These are phyloP conservation scores for Diadophis punctatus DNA, from an alignment of 2,113 vertebrate species.

Conservation along the genomic window DNA sequence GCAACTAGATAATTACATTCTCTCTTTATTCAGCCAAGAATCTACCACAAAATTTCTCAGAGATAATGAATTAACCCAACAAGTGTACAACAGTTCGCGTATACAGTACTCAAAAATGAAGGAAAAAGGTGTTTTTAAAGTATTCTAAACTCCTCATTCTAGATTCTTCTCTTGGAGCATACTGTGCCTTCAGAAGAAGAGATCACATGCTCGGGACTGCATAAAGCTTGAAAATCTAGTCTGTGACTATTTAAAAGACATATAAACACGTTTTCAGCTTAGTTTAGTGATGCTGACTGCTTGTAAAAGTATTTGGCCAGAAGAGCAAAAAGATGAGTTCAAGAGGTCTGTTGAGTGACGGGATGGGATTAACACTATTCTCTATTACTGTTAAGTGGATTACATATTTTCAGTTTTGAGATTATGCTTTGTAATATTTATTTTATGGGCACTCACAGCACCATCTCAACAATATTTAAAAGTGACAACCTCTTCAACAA, in stretches of 20 bases:
- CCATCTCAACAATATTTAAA: background rate
- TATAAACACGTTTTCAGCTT: background rate
- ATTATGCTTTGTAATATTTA: background rate
- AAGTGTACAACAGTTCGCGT: background rate
- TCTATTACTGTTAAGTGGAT: background rate
- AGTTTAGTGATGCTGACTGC: background rate
- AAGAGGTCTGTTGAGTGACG: background rate
- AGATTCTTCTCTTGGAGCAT: background rate
- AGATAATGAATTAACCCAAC: background rate
- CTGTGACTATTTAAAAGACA: background rate
- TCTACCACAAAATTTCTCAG: background rate
- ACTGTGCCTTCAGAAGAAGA: background rate
- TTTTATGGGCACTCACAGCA: background rate
- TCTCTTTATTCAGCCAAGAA: background rate
- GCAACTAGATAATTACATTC: background rate
- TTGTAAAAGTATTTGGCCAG: background rate
- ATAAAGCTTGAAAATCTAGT: slow-evolving; percentile 14
- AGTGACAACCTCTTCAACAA: background rate
- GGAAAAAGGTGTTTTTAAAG: background rate
- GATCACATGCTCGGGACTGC: background rate
- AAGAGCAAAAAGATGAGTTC: background rate
- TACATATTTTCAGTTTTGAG: background rate
- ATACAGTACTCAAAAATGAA: background rate
- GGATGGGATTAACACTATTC: background rate
- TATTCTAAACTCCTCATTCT: background rate